Evolutionary conservation across 1,140 invertebrate species (phyloP).

Genomic region (Chironomus striatipennis): DNA sequence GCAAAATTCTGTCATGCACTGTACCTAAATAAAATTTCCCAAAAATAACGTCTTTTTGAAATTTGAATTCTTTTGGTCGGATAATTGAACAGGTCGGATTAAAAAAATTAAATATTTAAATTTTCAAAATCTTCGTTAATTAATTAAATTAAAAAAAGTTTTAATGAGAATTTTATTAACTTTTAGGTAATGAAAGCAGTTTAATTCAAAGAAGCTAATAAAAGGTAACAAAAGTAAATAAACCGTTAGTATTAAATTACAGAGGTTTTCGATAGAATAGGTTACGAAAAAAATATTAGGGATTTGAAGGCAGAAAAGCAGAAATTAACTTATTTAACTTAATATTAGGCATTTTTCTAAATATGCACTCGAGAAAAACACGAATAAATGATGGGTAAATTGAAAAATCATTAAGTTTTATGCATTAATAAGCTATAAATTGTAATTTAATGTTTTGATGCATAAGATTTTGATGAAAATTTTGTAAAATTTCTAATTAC

Average conservation of each 20-base stretch:
- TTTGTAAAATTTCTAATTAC: neutral
- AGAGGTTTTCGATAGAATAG: no score
- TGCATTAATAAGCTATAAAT: neutral
- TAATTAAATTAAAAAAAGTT: no score
- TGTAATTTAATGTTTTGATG: neutral
- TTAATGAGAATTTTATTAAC: no score
- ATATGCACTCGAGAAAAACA: constrained; percentile 9
- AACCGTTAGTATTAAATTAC: no score
- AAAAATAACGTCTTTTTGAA: neutral
- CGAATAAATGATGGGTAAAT: constrained; percentile 1
- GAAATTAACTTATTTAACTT: neutral
- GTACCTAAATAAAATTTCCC: neutral
- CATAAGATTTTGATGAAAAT: neutral
- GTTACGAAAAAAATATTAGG: no score
- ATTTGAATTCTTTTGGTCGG: neutral
- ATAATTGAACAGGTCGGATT: no score
- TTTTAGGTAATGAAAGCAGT: no score
- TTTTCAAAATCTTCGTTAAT: no score
- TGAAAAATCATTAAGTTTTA: neutral
- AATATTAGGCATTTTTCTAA: neutral
- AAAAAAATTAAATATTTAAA: no score
- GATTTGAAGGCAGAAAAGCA: no score
- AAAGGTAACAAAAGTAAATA: no score
- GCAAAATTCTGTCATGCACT: neutral
- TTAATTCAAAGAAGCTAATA: no score